phyloP scores from a whole-genome alignment of 2,113 vertebrate species.

The human region DNA sequence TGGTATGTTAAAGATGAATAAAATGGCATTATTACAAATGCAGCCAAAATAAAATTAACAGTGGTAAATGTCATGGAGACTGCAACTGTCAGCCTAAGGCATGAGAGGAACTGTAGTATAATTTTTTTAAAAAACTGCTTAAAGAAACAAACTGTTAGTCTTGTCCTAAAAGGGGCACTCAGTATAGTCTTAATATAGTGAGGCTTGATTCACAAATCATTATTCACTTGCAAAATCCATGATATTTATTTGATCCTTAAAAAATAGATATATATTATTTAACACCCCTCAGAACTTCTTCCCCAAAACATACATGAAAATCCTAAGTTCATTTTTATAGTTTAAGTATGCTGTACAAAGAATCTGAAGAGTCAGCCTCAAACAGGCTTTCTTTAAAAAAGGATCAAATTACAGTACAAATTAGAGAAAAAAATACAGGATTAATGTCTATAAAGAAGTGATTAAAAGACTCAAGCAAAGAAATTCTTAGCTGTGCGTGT shows the following conservation, averaged over 20 bases:
- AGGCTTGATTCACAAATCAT: constrained; percentile 65
- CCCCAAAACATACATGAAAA: not conserved
- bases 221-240: constrained; percentile 15
- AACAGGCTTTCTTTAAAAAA: constrained; percentile 41
- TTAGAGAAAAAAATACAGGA: constrained; percentile 27
- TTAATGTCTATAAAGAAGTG: not conserved
- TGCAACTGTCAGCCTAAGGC: constrained; percentile 63
- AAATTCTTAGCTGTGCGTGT: not conserved
- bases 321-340: constrained; percentile 51
- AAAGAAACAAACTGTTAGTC: constrained; percentile 65
- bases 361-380: constrained; percentile 29
- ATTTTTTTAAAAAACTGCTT: constrained; percentile 33
- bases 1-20: constrained; percentile 52
- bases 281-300: not conserved
- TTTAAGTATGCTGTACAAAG: not conserved
- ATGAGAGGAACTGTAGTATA: constrained; percentile 59
- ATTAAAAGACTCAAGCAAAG: not conserved
- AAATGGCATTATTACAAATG: constrained; percentile 52
- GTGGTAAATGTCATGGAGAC: constrained; percentile 60
- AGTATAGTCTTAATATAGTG: constrained; percentile 44
- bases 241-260: constrained; percentile 29
- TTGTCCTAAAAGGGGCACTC: constrained; percentile 41
- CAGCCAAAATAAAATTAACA: constrained; percentile 71
- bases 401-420: constrained; percentile 21
- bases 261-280: constrained; percentile 13